Base-by-base conservation (phyloP, 2,113 vertebrate genomes). In the Caracal caracal region DNA sequence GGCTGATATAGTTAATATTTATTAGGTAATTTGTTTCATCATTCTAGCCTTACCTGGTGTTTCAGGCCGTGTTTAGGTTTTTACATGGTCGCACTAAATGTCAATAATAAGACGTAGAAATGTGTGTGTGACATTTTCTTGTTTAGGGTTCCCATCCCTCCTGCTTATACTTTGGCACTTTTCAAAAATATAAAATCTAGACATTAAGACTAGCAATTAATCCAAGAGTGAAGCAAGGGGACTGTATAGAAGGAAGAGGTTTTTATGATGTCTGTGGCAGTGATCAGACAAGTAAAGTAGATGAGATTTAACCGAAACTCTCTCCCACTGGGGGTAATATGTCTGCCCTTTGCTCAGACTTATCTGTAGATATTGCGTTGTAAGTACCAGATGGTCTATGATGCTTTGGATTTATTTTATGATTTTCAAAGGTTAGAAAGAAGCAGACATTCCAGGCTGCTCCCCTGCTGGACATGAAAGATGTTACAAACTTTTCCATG, bases 391-490 rank as follows among this genome's bases (percentile, higher is more conserved):
- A 97, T 98, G 98, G 97, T 70, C 90, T 95, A 47, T 61, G 93
- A 87, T 90, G 59, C 82, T 95, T 90, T 35, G 33, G 85, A 82
- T 97, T 94, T 96, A 92, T 85, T 94, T 96, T 95, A 96, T 89
- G 90, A 68, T 96, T 97, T 97, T 95, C 61, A 98, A 97, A 98
- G 96, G 94, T 98, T 97, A 93, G 95, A 95, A 88, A 92, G 94
- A 94, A 94, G 81, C 78, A 92, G 87, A 90, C 81, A 95, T 59
- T 59, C 66, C 88, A 47, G 92, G 51, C 90, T 92, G 79, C 73
- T 83, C 65, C 87, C 97, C 87, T 85, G 61, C 78, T 95, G 78
- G 87, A 75, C 87, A 59, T 4, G 28, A 68, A 97, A 76, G 92
- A 88, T 85, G 68, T 63, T 88, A 84, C 83, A 65, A 93, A 94